Percentiles rank a stretch among this genome's conserved stretches.
Evolutionary conservation across 2,888 invertebrate genomes (phyloP).

Genomic region (Sycophila texana): DNA sequence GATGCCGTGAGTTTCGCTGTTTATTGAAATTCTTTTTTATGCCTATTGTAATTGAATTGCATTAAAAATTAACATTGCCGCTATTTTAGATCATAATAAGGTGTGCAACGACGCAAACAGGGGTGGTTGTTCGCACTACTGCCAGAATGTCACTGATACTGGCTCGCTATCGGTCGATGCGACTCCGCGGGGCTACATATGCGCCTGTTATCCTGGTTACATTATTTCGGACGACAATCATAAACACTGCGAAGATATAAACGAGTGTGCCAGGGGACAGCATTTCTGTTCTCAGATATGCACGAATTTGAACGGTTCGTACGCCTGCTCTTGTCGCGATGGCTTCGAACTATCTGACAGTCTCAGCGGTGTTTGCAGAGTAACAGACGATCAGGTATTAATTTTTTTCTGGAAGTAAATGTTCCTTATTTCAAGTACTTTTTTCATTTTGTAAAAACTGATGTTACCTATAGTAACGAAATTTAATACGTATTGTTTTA

Average conservation of each 20-base stretch:
- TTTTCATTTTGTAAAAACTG: too few species aligned
- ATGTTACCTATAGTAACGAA: background rate
- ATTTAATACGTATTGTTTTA: background rate
- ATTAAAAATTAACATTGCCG: background rate
- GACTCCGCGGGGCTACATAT: constrained; percentile 86
- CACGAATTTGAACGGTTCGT: constrained; percentile 92
- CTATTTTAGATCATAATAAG: constrained; percentile 73
- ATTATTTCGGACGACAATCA: constrained; percentile 87
- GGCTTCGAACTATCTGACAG: constrained; percentile 87
- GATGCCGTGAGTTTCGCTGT: constrained; percentile 83
- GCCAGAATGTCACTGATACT: constrained; percentile 86
- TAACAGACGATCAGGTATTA: constrained; percentile 78
- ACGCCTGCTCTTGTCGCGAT: constrained; percentile 89
- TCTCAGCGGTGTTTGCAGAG: constrained; percentile 89
- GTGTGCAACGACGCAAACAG: constrained; percentile 75
- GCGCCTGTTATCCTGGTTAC: constrained; percentile 91
- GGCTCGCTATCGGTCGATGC: constrained; percentile 37
- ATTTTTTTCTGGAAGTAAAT: too few species aligned
- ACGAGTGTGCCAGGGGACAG: constrained; percentile 89
- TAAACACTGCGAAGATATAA: constrained; percentile 91
- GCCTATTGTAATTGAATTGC: background rate
- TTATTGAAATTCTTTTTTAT: background rate
- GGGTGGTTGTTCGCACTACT: constrained; percentile 95
- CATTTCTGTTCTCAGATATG: constrained; percentile 97
- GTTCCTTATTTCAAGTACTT: too few species aligned